These are phyloP conservation scores for Pseudotriccus pelzelni DNA, from an alignment of 2,797 vertebrate genomes.

Conservation along the genomic window DNA sequence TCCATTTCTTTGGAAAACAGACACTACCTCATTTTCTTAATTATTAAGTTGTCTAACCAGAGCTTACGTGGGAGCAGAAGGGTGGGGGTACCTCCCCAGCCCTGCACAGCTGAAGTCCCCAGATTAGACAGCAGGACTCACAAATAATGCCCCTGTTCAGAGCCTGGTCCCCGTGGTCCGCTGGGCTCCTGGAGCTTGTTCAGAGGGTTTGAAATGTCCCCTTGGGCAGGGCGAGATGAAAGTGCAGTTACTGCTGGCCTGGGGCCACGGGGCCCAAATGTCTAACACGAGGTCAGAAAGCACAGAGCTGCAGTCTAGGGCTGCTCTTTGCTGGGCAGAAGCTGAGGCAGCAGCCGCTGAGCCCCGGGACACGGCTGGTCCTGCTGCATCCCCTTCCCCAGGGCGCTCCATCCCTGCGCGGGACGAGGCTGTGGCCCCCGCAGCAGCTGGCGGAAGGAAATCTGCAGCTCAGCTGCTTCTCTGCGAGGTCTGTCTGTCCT, in stretches of 20 bases:
- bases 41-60: not conserved
- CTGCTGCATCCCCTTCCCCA: not conserved
- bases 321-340: not conserved
- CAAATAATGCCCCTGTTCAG: not conserved
- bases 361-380: not conserved
- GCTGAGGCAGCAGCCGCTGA: not conserved
- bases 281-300: not conserved
- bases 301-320: not conserved
- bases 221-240: conserved; percentile 19
- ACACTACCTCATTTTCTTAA: not conserved
- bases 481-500: not conserved
- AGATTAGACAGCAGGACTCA: not conserved
- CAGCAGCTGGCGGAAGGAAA: conserved; percentile 7
- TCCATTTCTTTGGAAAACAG: not conserved
- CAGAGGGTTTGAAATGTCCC: not conserved
- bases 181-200: not conserved
- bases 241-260: conserved; percentile 7
- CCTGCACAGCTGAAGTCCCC: not conserved
- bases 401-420: not conserved
- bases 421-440: not conserved
- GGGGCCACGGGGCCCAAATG: not conserved
- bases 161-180: rapidly evolving
- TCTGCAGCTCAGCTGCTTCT: conserved; percentile 20
- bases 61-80: not conserved
- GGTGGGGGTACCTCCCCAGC: not conserved